phyloP scores from a whole-genome alignment of 2,797 vertebrate genomes.

The Acomys russatus region DNA sequence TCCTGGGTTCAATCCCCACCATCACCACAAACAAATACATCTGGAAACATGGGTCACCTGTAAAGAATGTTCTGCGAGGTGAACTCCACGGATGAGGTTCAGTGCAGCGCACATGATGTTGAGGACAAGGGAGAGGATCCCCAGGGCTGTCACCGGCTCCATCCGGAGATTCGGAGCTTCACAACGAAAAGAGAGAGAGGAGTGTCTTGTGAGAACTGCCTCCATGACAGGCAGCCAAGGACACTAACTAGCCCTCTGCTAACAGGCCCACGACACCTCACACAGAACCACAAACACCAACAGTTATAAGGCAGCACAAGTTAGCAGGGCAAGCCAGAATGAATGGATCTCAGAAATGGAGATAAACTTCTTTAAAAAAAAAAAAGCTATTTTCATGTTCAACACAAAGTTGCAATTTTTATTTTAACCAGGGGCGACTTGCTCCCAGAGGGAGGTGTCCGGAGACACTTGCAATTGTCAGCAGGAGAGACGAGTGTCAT shows the following conservation, averaged over 20 bases:
- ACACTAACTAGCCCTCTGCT: constrained; percentile 26
- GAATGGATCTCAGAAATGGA: not conserved
- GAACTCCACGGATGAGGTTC: constrained; percentile 96
- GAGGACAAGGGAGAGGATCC: constrained; percentile 95
- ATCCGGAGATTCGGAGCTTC: constrained; percentile 92
- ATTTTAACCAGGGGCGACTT: not conserved
- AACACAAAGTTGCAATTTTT: not conserved
- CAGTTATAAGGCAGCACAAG: constrained; percentile 26
- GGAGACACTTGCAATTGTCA: not conserved
- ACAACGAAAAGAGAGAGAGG: not conserved
- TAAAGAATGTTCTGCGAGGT: constrained; percentile 95
- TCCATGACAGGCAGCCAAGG: not conserved
- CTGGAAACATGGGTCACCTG: constrained; percentile 90
- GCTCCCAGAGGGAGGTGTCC: not conserved
- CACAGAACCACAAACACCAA: not conserved
- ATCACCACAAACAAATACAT: not conserved
- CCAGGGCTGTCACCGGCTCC: constrained; percentile 93
- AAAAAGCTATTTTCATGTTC: not conserved
- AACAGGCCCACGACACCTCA: constrained; percentile 19
- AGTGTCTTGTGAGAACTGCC: not conserved
- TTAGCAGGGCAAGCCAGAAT: constrained; percentile 2
- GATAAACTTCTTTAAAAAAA: not conserved
- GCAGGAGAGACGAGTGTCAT: not conserved
- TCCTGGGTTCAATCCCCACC: not conserved
- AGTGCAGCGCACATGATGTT: constrained; percentile 98